Evolutionary conservation across 2,113 vertebrate genomes (phyloP), one percentile per base, ranked within the genome.

Genomic region (Neogale vison): DNA sequence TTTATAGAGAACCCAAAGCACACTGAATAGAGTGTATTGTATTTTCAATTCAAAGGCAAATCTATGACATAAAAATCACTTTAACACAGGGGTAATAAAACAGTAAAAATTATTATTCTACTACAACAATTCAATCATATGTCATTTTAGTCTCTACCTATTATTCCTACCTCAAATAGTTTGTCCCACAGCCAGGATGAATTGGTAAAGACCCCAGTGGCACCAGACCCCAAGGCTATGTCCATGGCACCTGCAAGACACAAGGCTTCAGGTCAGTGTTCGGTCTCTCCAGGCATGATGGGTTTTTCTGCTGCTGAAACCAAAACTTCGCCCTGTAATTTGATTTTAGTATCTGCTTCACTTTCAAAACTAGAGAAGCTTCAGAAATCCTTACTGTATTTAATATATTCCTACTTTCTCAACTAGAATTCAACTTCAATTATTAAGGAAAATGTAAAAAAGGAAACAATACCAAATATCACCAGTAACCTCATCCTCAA

Each of bases 181-280:
- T 99, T 99, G 96, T 98, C 98, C 99, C 99, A 99, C 83, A 99
- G 99, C 99, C 99, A 99, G 90, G 99, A 98, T 9, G 99, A 99
- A 97, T 99, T 99, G 84, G 99, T 99, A 88, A 99, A 99, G 55
- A 99, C 99, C 18, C 99, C 99, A 55, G 99, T 98, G 0, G 99
- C 99, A 77, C 99, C 99, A 63, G 99, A 99, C 34, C 99, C 99
- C 87, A 99, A 71, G 23, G 99, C 99, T 26, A 99, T 98, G 98
- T 99, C 99, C 99, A 99, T 99, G 29, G 99, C 99, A 98, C 99
- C 99, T 99, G 97, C 7, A 95, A 92, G 90, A 98, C 84, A 82
- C 71, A 50, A 63, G 0, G 2, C 31, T 67, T 6, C 1, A 6
- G 57, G 42, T 97, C 79, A 94, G 1, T 3, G 10, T 9, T 74